Conservation (phyloP, 2,113 vertebrate species). For the Miniopterus natalensis region DNA sequence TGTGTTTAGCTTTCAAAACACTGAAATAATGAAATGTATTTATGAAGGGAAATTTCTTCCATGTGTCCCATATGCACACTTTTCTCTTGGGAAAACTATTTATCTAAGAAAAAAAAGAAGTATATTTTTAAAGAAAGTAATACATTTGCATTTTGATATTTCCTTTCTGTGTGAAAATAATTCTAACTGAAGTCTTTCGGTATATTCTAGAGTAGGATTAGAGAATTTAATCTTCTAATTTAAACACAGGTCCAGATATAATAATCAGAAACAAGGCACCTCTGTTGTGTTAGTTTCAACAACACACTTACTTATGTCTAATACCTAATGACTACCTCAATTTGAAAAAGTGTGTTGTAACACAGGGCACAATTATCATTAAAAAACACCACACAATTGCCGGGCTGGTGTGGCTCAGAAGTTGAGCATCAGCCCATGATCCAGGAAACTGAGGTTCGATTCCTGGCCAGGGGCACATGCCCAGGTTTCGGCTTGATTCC, state of each 20-base stretch:
- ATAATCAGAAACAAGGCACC: not conserved
- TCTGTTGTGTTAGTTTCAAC: not conserved
- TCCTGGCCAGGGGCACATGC: too few relatives aligned
- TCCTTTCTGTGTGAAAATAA: constrained; percentile 53
- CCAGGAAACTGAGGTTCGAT: too few relatives aligned
- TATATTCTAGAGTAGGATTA: not conserved
- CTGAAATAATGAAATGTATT: constrained; percentile 9
- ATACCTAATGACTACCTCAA: not conserved
- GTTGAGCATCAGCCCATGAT: too few relatives aligned
- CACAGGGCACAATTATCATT: not conserved
- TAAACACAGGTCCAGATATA: not conserved
- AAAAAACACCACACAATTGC: too few relatives aligned
- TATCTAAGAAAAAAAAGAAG: not conserved
- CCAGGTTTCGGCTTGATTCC: too few relatives aligned
- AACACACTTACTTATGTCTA: not conserved
- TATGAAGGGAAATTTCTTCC: constrained; percentile 42
- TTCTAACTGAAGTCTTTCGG: constrained; percentile 24
- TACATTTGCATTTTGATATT: constrained; percentile 21
- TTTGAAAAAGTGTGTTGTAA: constrained; percentile 2
- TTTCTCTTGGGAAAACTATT: constrained; percentile 12
- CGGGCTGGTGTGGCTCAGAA: too few relatives aligned
- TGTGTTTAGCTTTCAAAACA: not conserved
- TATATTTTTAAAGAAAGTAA: not conserved
- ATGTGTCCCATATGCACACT: not conserved
- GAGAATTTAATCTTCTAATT: not conserved